Evolutionary conservation across 2,888 invertebrate genomes (phyloP).

Genomic region (Mechanitis mazaeus): DNA sequence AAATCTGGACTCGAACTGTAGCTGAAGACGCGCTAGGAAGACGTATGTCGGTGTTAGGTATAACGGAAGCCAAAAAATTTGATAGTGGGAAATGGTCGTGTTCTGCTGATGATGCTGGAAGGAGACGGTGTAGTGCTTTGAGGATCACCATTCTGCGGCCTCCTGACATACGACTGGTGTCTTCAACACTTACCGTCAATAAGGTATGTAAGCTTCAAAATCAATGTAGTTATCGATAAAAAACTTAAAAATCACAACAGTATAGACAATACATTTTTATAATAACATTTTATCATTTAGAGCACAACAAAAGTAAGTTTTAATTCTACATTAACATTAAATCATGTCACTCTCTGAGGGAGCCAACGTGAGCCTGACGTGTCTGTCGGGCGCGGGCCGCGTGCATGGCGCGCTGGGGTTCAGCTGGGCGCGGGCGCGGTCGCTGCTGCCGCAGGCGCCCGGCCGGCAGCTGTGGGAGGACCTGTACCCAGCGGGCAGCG

Average conservation of each 20-base stretch:
- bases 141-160: constrained; percentile 78
- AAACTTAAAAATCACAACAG: too few relatives aligned
- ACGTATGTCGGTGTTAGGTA: constrained; percentile 81
- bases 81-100: constrained; percentile 90
- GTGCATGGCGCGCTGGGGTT: constrained; percentile 83
- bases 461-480: constrained; percentile 90
- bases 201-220: constrained; percentile 66
- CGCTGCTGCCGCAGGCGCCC: constrained; percentile 82
- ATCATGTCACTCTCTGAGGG: constrained; percentile 63
- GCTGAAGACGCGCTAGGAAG: constrained; percentile 70
- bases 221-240: too few relatives aligned
- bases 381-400: constrained; percentile 80
- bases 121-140: constrained; percentile 81
- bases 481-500: constrained; percentile 88
- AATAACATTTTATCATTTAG: too few relatives aligned
- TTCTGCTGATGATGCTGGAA: constrained; percentile 82
- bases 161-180: constrained; percentile 81
- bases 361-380: constrained; percentile 82
- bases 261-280: too few relatives aligned
- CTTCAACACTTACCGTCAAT: constrained; percentile 82
- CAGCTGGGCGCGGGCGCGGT: constrained; percentile 89
- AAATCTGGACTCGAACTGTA: constrained; percentile 80
- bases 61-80: constrained; percentile 80
- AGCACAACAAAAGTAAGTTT: not conserved
- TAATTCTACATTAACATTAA: constrained; percentile 14